These are phyloP conservation scores for Spheniscus mendiculus DNA, from an alignment of 2,113 vertebrate species.

Conservation along the genomic window DNA sequence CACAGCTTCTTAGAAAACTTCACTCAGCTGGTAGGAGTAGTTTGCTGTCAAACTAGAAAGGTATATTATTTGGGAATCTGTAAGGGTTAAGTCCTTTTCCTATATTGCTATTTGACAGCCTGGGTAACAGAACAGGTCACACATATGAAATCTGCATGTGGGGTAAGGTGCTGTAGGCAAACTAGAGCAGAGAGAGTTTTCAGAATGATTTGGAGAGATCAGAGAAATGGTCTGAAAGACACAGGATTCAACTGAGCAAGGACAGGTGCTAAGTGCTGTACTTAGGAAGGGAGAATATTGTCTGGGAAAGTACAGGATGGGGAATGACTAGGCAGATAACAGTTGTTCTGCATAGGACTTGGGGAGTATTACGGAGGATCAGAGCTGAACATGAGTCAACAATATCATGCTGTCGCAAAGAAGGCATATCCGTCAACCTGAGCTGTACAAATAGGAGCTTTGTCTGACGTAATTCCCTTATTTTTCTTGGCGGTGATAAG, in stretches of 20 bases:
- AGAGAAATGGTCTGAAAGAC: not conserved
- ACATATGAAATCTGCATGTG: not conserved
- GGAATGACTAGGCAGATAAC: not conserved
- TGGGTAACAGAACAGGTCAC: not conserved
- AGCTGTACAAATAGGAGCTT: not conserved
- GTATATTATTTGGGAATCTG: not conserved
- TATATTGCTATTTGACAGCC: not conserved
- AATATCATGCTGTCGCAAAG: not conserved
- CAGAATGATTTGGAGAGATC: not conserved
- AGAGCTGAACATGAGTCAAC: constrained; percentile 29
- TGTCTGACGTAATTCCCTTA: not conserved
- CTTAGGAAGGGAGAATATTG: not conserved
- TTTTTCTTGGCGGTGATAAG: not conserved
- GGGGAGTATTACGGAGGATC: constrained; percentile 2
- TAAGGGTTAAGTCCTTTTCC: constrained; percentile 8
- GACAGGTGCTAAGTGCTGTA: not conserved
- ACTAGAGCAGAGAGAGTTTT: not conserved
- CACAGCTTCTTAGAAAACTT: not conserved
- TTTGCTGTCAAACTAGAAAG: not conserved
- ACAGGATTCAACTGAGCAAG: not conserved
- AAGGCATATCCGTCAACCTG: not conserved
- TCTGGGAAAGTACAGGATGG: not conserved
- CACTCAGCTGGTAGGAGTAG: not conserved
- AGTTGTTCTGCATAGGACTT: constrained; percentile 1
- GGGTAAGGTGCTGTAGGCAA: not conserved